Percentiles rank a stretch among this genome's conserved stretches.
phyloP scores from a whole-genome alignment of 2,113 vertebrate species.

The Lepisosteus osseus region DNA sequence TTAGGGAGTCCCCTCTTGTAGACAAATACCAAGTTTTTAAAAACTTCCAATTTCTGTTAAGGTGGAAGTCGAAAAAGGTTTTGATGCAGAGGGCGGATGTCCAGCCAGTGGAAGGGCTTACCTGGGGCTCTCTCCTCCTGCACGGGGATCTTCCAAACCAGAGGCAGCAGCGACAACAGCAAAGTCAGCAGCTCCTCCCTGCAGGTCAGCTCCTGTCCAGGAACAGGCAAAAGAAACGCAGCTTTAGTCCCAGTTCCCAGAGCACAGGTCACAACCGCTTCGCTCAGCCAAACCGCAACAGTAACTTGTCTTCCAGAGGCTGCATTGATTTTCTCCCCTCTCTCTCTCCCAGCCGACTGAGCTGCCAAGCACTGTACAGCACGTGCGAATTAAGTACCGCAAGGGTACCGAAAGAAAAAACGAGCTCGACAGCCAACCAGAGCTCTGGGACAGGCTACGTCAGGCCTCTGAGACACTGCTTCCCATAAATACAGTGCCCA shows the following conservation, averaged over 20 bases:
- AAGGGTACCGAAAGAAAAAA: too few relatives aligned
- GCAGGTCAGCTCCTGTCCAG: slow-evolving; percentile 85
- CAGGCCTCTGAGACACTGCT: slow-evolving; percentile 44
- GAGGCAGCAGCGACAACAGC: slow-evolving; percentile 85
- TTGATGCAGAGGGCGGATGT: too few relatives aligned
- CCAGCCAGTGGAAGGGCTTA: slow-evolving; percentile 38
- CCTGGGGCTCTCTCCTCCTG: slow-evolving; percentile 86
- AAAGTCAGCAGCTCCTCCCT: slow-evolving; percentile 93
- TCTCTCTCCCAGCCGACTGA: background rate
- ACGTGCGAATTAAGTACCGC: too few relatives aligned
- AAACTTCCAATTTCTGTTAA: too few relatives aligned
- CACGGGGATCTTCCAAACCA: slow-evolving; percentile 96
- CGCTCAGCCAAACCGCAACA: too few relatives aligned
- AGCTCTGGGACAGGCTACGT: slow-evolving; percentile 22
- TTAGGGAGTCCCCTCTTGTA: too few relatives aligned
- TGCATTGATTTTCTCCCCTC: background rate
- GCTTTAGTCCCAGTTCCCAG: background rate
- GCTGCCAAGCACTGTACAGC: too few relatives aligned
- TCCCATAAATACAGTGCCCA: slow-evolving; percentile 28
- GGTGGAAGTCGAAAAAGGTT: too few relatives aligned
- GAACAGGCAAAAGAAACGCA: slow-evolving; percentile 24
- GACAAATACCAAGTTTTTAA: too few relatives aligned
- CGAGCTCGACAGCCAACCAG: too few relatives aligned
- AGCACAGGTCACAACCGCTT: background rate
- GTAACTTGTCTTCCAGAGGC: too few relatives aligned